Percentiles rank a stretch among this genome's conserved stretches.
These are phyloP conservation scores for Gnathonemus longibarbis DNA, from an alignment of 2,113 vertebrate genomes.

Conservation along the genomic window DNA sequence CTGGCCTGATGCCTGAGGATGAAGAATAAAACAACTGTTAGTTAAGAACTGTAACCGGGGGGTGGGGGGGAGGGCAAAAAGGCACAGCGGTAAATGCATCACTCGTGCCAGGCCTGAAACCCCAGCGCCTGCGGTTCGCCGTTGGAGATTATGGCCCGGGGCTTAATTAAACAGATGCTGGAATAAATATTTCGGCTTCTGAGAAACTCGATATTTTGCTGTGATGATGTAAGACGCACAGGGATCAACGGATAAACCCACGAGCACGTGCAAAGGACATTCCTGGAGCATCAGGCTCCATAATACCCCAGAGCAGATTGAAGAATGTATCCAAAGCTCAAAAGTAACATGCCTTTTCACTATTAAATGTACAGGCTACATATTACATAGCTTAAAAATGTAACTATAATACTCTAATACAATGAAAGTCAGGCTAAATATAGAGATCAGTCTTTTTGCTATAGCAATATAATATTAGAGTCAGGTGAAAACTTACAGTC, in stretches of 20 bases:
- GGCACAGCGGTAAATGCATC: conserved; percentile 6
- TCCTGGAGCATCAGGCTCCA: not conserved
- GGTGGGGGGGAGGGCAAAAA: not conserved
- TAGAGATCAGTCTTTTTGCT: not conserved
- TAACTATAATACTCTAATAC: not conserved
- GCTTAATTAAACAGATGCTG: conserved; percentile 26
- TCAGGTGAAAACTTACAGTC: conserved; percentile 74
- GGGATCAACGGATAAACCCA: conserved; percentile 6
- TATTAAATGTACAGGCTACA: not conserved
- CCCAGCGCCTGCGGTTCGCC: conserved; percentile 6
- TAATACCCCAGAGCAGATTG: conserved; percentile 1
- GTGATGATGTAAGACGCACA: conserved; percentile 17
- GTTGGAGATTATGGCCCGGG: conserved; percentile 19
- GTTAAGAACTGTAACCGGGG: conserved; percentile 16
- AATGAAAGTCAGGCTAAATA: not conserved
- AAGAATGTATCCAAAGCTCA: not conserved
- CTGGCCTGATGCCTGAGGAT: conserved; percentile 70
- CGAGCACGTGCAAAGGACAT: conserved; percentile 14
- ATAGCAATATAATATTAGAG: not conserved
- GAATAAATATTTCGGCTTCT: conserved; percentile 25
- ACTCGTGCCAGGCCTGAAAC: conserved; percentile 17
- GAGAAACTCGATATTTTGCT: conserved; percentile 21
- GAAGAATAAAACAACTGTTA: conserved; percentile 39
- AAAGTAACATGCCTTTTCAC: not conserved
- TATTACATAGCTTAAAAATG: not conserved